Evolutionary conservation across 2,113 vertebrate genomes (phyloP).

Genomic region (Psettodes erumei): DNA sequence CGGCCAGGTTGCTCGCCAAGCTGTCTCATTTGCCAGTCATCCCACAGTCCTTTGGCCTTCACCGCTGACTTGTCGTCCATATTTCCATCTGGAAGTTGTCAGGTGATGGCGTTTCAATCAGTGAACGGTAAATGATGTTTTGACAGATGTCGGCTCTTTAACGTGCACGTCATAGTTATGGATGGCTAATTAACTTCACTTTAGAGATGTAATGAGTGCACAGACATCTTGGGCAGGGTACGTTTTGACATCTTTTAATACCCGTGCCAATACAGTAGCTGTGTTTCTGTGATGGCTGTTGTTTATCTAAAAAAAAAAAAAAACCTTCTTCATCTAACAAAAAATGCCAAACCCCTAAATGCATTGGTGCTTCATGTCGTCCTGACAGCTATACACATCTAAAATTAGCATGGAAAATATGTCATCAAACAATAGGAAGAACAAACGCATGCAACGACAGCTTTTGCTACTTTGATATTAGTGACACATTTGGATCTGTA

Average conservation of each 20-base stretch:
- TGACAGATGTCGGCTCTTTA: not conserved
- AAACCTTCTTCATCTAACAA: not conserved
- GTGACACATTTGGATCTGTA: not conserved
- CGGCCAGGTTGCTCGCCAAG: slow-evolving; percentile 78
- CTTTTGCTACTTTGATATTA: not conserved
- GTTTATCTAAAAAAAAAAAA: no score
- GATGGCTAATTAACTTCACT: not conserved
- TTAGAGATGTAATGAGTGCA: not conserved
- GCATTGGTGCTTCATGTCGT: not conserved
- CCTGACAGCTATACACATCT: not conserved
- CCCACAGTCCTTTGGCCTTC: slow-evolving; percentile 86
- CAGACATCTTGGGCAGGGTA: not conserved
- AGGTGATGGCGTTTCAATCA: slow-evolving; percentile 19
- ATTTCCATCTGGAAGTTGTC: slow-evolving; percentile 75
- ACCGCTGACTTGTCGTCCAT: slow-evolving; percentile 83
- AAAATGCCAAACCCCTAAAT: not conserved
- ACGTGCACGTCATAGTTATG: not conserved
- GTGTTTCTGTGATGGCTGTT: not conserved
- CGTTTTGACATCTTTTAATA: not conserved
- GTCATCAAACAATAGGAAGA: not conserved
- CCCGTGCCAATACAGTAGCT: not conserved
- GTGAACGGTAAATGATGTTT: not conserved
- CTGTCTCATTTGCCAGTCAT: slow-evolving; percentile 87
- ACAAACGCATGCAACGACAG: not conserved
- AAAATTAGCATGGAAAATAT: not conserved